Conservation (phyloP, 2,797 vertebrate species). For the Euthynnus affinis region DNA sequence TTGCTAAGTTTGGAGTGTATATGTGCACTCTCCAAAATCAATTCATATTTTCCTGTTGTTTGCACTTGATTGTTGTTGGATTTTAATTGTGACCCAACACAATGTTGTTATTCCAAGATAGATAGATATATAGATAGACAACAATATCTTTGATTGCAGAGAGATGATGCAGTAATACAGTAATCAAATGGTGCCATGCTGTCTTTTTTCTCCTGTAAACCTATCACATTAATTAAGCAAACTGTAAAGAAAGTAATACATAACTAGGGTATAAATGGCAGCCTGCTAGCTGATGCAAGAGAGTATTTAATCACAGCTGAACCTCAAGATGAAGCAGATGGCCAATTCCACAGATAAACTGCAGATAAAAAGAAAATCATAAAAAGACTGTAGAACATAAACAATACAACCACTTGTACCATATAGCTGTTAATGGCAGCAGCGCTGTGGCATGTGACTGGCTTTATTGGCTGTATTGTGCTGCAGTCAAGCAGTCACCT, state of each 20-base stretch:
- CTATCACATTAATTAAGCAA: background rate
- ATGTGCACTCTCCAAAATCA: slow-evolving; percentile 17
- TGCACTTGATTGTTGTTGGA: slow-evolving; percentile 9
- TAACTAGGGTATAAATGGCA: background rate
- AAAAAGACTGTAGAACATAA: slow-evolving; percentile 29
- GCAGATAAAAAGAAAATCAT: slow-evolving; percentile 16
- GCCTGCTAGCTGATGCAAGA: too few species aligned
- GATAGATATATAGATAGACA: too few species aligned
- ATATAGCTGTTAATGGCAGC: slow-evolving; percentile 23
- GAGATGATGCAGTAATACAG: too few species aligned
- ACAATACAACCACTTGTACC: background rate
- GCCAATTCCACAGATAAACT: slow-evolving; percentile 5
- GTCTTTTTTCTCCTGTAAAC: background rate
- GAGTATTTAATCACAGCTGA: background rate
- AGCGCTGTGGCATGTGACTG: slow-evolving; percentile 17
- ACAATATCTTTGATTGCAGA: too few species aligned
- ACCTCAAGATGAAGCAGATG: background rate
- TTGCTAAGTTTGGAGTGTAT: slow-evolving; percentile 29
- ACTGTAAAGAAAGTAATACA: background rate
- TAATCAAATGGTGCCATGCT: too few species aligned
- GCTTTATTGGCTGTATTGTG: slow-evolving; percentile 26
- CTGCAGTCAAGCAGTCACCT: slow-evolving; percentile 17
- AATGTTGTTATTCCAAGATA: too few species aligned
- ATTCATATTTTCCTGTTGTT: slow-evolving; percentile 20
- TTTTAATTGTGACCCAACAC: background rate